Conservation (phyloP, 2,113 vertebrate species). For the Rhadina sibilatrix region DNA sequence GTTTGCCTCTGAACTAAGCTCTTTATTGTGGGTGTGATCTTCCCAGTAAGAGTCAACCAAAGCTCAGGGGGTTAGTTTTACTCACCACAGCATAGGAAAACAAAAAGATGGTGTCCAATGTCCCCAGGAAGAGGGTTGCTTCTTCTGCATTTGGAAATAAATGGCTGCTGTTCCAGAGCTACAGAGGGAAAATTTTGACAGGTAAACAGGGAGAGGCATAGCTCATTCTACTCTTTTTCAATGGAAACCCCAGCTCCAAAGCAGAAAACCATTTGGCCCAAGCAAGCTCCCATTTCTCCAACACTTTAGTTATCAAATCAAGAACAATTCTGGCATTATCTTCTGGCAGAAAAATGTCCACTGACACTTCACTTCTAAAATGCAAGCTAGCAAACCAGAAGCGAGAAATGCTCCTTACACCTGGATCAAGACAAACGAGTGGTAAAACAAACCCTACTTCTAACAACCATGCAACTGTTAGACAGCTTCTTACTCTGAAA, state of each 20-base stretch:
- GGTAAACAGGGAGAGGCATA: not conserved
- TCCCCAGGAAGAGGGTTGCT: conserved; percentile 92
- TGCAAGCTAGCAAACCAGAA: not conserved
- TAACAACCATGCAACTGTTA: not conserved
- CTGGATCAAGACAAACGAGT: not conserved
- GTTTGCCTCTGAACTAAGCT: not conserved
- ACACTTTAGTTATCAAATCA: not conserved
- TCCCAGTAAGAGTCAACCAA: not conserved
- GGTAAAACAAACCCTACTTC: not conserved
- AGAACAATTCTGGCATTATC: not conserved
- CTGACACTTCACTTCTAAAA: not conserved
- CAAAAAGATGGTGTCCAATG: conserved; percentile 90
- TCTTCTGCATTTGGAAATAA: conserved; percentile 82
- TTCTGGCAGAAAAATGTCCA: not conserved
- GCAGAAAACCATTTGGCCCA: not conserved
- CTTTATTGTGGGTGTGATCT: not conserved
- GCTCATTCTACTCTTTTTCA: not conserved
- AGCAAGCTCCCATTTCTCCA: not conserved
- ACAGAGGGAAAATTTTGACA: not conserved
- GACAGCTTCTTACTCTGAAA: not conserved
- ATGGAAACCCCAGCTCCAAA: not conserved
- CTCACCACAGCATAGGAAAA: conserved; percentile 97
- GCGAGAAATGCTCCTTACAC: not conserved
- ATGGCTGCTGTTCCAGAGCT: conserved; percentile 86
- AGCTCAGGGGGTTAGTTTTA: not conserved